Base-by-base conservation (phyloP, 1,140 invertebrate species). In the Drosophila azteca region DNA sequence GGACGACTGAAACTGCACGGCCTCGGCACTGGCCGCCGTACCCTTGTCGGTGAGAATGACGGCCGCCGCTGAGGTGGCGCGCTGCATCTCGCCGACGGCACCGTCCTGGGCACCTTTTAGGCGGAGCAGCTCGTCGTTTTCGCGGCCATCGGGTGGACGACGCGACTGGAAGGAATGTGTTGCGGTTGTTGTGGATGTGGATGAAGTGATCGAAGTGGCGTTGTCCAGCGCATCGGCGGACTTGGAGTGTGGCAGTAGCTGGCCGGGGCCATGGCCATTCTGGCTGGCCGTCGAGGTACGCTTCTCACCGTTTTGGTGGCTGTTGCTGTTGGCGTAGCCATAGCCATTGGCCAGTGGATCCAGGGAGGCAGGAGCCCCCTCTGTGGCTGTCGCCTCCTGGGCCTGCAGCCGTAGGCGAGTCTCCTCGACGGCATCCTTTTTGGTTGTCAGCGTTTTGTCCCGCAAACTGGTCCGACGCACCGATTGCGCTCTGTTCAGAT, bases 391-490 rank as follows among this genome's bases (percentile, higher is more conserved):
- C 26, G 74, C 94, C 92, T 95, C 93, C 90, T 95, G 94, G 49
- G 94, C 94, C 91, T 95, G 93, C 83, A 95, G 60, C 55, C 96
- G 93, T 2, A 96, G 91, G 22, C 95, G 93, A 9, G 97, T 97
- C 93, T 99, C 98, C 92, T 98, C 97, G 49, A 96, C 94, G 8
- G 97, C 97, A 93, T 99, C 98, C 84, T 97, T 97, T 92, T 98
- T 97, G n/a, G 97, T 97, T 45, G 98, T 97, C 64, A 97, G 93
- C 58, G 96, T 96, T 92, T 98, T 98, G 91, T 99, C 98, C 31
- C 98, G 94, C 63, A 99, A 95, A n/a, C 97, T 98, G 29, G 97
- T 98, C 51, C 98, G 94, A 50, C 98, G 94, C 43, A 99, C 97
- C 24, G 97, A 98, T 87, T 98, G 96, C 57, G 97, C 96, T 89